A percentile compares a stretch with the other conserved stretches of the same genome.
These are phyloP conservation scores for Idaea dimidiata DNA, from an alignment of 2,888 invertebrate species.

Conservation along the genomic window DNA sequence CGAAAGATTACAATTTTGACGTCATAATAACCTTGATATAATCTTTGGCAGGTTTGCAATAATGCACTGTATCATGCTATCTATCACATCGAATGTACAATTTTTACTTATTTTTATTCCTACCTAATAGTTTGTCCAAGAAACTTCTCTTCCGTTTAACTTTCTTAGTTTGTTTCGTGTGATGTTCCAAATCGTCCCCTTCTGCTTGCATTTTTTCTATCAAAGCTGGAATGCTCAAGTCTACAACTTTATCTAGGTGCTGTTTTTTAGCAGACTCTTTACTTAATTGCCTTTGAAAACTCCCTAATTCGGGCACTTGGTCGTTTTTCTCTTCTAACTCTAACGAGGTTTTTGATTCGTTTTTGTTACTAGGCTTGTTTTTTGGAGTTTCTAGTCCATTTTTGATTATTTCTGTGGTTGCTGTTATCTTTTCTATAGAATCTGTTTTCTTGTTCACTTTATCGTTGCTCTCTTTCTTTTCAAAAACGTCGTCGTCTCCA, in stretches of 20 bases:
- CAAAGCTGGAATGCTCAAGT: constrained; percentile 67
- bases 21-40: constrained; percentile 60
- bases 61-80: constrained; percentile 36
- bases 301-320: constrained; percentile 60
- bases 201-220: constrained; percentile 67
- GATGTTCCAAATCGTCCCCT: constrained; percentile 56
- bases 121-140: constrained; percentile 70
- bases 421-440: constrained; percentile 28
- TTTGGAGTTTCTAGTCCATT: constrained; percentile 49
- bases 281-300: constrained; percentile 55
- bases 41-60: constrained; percentile 70
- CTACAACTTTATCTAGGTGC: constrained; percentile 48
- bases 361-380: constrained; percentile 35
- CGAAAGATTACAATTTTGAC: constrained; percentile 60
- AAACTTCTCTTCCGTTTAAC: constrained; percentile 75
- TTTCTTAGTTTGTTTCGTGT: constrained; percentile 56
- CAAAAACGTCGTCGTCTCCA: constrained; percentile 66
- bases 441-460: constrained; percentile 31
- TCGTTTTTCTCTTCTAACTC: constrained; percentile 69
- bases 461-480: constrained; percentile 43
- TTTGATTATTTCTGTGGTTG: constrained; percentile 39
- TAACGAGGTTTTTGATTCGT: constrained; percentile 54
- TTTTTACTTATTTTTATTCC: constrained; percentile 63
- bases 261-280: constrained; percentile 53
- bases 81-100: constrained; percentile 45